phyloP scores from a whole-genome alignment of 2,797 vertebrate species.

The Enteromius afrohamiltoni region DNA sequence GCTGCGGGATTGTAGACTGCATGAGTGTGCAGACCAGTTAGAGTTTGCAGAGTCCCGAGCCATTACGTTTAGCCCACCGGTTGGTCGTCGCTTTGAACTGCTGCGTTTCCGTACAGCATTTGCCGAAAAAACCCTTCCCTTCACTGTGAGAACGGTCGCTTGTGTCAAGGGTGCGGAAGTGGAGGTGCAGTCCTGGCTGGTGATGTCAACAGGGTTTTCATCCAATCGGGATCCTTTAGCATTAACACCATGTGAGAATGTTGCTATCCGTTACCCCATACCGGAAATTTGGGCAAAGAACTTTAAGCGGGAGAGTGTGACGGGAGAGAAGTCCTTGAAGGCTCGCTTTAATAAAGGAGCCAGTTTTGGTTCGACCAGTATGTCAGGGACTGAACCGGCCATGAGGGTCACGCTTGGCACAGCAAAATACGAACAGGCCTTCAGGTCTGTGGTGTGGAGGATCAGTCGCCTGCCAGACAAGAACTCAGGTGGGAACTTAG shows the following conservation, averaged over 20 bases:
- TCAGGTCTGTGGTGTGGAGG: conserved; percentile 88
- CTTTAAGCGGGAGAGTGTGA: conserved; percentile 85
- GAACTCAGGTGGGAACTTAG: conserved; percentile 83
- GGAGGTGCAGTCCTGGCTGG: conserved; percentile 88
- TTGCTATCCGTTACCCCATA: conserved; percentile 86
- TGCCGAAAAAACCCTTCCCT: conserved; percentile 85
- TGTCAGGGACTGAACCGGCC: conserved; percentile 86
- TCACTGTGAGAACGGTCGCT: conserved; percentile 83
- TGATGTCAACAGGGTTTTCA: conserved; percentile 86
- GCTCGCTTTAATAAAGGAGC: conserved; percentile 89
- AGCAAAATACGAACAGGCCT: conserved; percentile 89
- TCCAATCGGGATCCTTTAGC: conserved; percentile 84
- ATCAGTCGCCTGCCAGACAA: conserved; percentile 88
- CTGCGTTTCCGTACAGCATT: conserved; percentile 84
- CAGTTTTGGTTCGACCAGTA: conserved; percentile 82
- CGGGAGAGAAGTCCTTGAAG: conserved; percentile 88
- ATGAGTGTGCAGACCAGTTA: conserved; percentile 79
- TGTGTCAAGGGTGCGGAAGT: conserved; percentile 85
- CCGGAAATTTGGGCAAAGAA: conserved; percentile 90
- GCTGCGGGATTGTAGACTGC: conserved; percentile 79
- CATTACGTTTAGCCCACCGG: conserved; percentile 82
- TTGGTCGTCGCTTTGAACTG: conserved; percentile 85
- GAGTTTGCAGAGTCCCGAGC: conserved; percentile 75
- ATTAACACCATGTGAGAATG: conserved; percentile 87
- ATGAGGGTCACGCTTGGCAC: conserved; percentile 90